Evolutionary conservation across 2,797 vertebrate species (phyloP), one percentile per base, ranked within the genome.

Genomic region (Knipowitschia caucasica): DNA sequence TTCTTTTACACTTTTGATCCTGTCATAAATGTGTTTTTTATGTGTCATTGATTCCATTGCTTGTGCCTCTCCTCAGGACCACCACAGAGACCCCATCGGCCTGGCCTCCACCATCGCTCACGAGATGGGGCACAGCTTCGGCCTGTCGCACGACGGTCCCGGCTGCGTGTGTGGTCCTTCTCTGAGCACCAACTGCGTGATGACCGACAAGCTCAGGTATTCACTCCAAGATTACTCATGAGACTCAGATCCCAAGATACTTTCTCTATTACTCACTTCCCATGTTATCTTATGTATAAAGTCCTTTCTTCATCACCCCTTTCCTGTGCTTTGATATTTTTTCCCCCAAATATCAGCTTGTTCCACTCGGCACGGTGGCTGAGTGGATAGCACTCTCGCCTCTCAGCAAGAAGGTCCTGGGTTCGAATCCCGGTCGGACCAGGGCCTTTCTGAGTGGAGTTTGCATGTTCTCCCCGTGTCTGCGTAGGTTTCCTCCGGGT

Each of bases 71-170:
- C 20, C 7, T 4, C 31, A 98, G 95, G 95, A 97, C 66, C 93
- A 96, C 78, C 88, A 86, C 9, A 0, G 0, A 0, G 92, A 86
- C 73, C 81, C 87, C 0, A 56, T 95, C 0, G 93, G 94, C 0
- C 88, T 94, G 4, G 95, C 95, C 0, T 92, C 93, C 50, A 98
- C 94, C 56, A 83, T 98, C 43, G 94, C 94, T 18, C 95, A 98
- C 0, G 95, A 98, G 88, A 92, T 98, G 93, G 95, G 95, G 4
- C 95, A 98, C 81, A 96, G 95, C 59, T 84, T 98, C 45, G 95
- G 95, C 23, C 77, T 98, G 90, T 90, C 89, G n/a, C 95, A 96
- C 0, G 95, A 98, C 0, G 58, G 77, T 0, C 12, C 35, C 0
- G 69, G 71, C 11, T 98, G 95, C 54, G 62, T 4, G 40, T 98